Base-by-base conservation (phyloP, 2,888 invertebrate genomes). In the Acronicta aceris region DNA sequence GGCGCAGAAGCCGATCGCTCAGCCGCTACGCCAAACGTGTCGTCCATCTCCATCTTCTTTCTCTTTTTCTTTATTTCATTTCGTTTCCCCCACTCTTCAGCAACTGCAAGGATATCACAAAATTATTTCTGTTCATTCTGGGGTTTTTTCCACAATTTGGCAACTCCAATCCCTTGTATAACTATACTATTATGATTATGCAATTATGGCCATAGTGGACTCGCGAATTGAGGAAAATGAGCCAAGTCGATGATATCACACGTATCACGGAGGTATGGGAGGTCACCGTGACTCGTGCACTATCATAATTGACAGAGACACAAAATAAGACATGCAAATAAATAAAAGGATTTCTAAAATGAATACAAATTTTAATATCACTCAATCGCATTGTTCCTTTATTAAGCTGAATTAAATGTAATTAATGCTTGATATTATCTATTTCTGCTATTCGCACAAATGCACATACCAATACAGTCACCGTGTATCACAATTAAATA, bases 191-290 rank as follows among this genome's bases (percentile, higher is more conserved):
- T 38, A 38, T 38, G 16, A 36, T 67, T 49, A 45, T 50, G 42
- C 43, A 45, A 52, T 13, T 42, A 21, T 10, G 15, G 7, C 16
- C 30, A 13, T 30, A 7, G 10, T 16, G 0, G 13, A 9, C 16
- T 50, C 46, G 16, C 9, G n/a, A 42, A 38, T 54, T 55, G 16
- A 70, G 54, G 55, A 55, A 27, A 61, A 50, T 50, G 36, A 17
- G 12, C 12, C 12, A n/a, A 15, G n/a, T n/a, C 8, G 25, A 49
- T 48, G 62, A 46, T 68, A 27, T 46, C 21, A 49, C 25, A n/a
- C 5, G 3, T 30, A 13, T 8, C 17, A 27, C 9, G 27, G 13
- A 17, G 10, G 15, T 42, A 30, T 17, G n/a, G 33, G 6, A 52
- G 25, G 12, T 40, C 40, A 10, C 16, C 58, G 9, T 8, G 10